Evolutionary conservation across 2,113 vertebrate genomes (phyloP).

Genomic region (Desmodus rotundus): DNA sequence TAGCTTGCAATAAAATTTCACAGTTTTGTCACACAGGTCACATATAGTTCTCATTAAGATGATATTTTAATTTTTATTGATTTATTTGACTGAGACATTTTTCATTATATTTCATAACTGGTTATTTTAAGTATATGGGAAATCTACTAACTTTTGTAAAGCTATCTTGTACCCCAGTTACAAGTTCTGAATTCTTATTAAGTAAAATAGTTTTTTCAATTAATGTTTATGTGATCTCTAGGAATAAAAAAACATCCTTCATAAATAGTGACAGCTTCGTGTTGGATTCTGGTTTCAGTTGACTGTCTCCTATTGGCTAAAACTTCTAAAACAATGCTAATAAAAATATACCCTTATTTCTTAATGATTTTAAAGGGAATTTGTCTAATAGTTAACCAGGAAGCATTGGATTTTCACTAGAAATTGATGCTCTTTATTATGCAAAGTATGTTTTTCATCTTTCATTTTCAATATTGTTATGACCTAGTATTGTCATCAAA

Average conservation of each 20-base stretch:
- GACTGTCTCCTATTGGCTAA: background rate
- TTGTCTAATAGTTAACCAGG: background rate
- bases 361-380: slow-evolving; percentile 24
- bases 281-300: background rate
- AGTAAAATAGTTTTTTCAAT: slow-evolving; percentile 19
- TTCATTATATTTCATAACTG: slow-evolving; percentile 54
- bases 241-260: slow-evolving; percentile 21
- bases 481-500: background rate
- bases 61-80: slow-evolving; percentile 65
- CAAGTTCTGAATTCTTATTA: slow-evolving; percentile 44
- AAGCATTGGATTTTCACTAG: background rate
- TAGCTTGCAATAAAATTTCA: slow-evolving; percentile 18
- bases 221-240: background rate
- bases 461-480: background rate
- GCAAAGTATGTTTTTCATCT: background rate
- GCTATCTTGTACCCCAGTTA: background rate
- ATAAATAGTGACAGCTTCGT: background rate
- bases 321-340: background rate
- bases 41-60: slow-evolving; percentile 54
- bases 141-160: slow-evolving; percentile 56
- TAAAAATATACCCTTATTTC: background rate
- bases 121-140: slow-evolving; percentile 27
- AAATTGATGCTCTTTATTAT: background rate
- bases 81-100: slow-evolving; percentile 39
- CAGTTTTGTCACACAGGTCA: slow-evolving; percentile 34